Evolutionary conservation across 2,797 vertebrate genomes (phyloP), one percentile per base, ranked within the genome.

Genomic region (Loris lydekkerianus): DNA sequence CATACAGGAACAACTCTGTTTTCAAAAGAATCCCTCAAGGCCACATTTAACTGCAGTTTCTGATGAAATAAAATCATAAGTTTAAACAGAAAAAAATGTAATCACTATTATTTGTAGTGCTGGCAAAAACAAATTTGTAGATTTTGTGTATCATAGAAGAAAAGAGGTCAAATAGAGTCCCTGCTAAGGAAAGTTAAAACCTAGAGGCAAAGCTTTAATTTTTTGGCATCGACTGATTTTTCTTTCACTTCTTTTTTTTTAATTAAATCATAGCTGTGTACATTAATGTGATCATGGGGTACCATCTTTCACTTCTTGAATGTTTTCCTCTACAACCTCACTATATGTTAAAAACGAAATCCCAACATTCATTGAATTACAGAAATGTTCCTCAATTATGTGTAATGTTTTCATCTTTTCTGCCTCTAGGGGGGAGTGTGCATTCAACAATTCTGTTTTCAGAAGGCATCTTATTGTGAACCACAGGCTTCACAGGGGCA

Each of bases 391-490:
- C 94, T 94, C 53, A 69, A 84, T 70, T 81, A 37, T 20, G 72
- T 80, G 23, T 89, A 76, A 88, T 80, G 91, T 85, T 97, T 98
- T 98, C 70, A 96, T 96, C 95, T 95, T 96, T 98, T 97, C 97
- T 95, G 46, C 98, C 98, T 98, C 98, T 98, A 98, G 98, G 96
- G 98, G 98, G 98, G 95, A 98, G 98, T 98, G 89, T 98, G 97
- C 96, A 98, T 98, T 98, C 98, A 98, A 97, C 4, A 29, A 98
- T 98, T 84, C 70, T 89, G 37, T 92, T 56, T 31, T 23, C 84
- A 67, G 56, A 89, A 98, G 96, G 85, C 56, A 85, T 93, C 94
- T 83, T 86, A 93, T 93, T 85, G 80, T 88, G 63, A 83, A 46
- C 25, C 27, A 49, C 65, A 81, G 46, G 69, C 91, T 94, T 88